Evolutionary conservation across 2,113 vertebrate species (phyloP), one percentile per base, ranked within the genome.

Genomic region (Cinclus mexicanus): DNA sequence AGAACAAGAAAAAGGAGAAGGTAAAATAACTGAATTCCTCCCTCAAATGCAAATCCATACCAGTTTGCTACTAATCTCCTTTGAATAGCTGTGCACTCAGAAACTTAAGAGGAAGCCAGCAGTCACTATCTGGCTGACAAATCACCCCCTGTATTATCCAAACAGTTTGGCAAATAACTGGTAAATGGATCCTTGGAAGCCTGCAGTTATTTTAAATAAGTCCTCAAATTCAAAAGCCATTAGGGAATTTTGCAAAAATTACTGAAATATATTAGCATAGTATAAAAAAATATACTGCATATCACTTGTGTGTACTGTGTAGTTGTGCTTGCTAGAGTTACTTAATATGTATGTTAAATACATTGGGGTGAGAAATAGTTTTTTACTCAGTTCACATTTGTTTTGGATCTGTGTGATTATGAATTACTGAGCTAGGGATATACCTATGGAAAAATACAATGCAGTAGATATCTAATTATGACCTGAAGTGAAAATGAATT

Each of bases 401-500:
- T 96, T 97, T 96, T 94, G 68, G 64, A 91, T 93, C 44, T 57
- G 28, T 83, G 44, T 76, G 72, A 90, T 94, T 96, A 95, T 93
- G 86, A 94, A 93, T 95, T 93, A 91, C 79, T 78, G 65, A 60
- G 39, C 90, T 90, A 39, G n/a, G 69, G 94, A 89, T 96, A 69
- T 60, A 96, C 95, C 93, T 95, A 86, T 94, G 57, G 87, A 95
- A 94, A 95, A 95, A 85, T 69, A 93, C 71, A 94, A 65, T 88
- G 85, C 75, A 88, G 39, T 94, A 87, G 74, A 86, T 80, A 65
- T 96, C 87, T 97, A 97, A 98, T 98, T 97, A 97, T 42, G 78
- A 90, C 81, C 87, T 71, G 95, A 95, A 96, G 94, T 79, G 95
- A 96, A 91, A 89, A 69, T 97, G 97, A 98, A 89, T 97, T 97